Base-by-base conservation (phyloP, 2,888 invertebrate species). In the Nemoura dubitans region DNA sequence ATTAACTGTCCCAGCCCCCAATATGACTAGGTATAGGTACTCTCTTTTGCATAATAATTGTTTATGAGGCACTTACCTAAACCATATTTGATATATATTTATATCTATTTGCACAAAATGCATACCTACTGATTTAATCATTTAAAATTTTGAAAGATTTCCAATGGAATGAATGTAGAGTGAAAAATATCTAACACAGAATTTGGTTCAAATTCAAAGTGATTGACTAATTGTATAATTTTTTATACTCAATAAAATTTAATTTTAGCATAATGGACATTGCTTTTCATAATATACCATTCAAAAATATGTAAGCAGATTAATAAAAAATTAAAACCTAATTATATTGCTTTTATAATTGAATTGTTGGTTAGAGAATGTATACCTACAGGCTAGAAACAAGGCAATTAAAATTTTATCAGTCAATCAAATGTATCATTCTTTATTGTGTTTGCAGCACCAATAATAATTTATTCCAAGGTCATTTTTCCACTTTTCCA, bases 301-400 rank as follows among this genome's bases (percentile, higher is more conserved):
- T 36, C 36, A 36, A 36, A 36, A 36, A 36, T 36, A 36, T 36
- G 36, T 36, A 36, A 59, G 59, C 59, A 59, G 14, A 59, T 59
- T 59, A 59, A 14, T n/a, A 21, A 59, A 59, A 59, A 3, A 59
- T 59, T 59, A 59, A 59, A 59, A 59, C 59, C 3, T 59, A 1
- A 59, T 59, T 59, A 59, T 59, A 59, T 59, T 59, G 59, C 59
- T 59, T 59, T 59, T 59, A 7, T 59, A 59, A 59, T 59, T 59
- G 59, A 59, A 36, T 6, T 59, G 59, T 59, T 59, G 59, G 14
- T 59, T 14, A 59, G 59, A 16, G 14, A 10, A 59, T 59, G 59
- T 59, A 59, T 10, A 36, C 36, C n/a, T n/a, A n/a, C n/a, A n/a
- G n/a, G n/a, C n/a, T n/a, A 36, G 10, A 3, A 6, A 36, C 59